These are phyloP conservation scores for Sternarchorhynchus goeldii DNA, from an alignment of 2,797 vertebrate genomes.

Conservation along the genomic window DNA sequence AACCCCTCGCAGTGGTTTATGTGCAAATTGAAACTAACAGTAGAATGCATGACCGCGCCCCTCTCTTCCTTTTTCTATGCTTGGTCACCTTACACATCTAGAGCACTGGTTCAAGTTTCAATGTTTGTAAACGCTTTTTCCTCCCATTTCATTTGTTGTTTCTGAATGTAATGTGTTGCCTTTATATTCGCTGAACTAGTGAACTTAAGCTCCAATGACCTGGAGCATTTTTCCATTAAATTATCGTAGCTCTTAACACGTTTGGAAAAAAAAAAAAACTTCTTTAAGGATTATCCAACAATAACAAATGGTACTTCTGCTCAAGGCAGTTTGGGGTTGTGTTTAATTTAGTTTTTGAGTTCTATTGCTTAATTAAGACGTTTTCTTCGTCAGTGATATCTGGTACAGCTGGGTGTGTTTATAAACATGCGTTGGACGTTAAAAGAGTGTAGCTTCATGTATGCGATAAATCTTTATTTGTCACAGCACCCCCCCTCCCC, in stretches of 20 bases:
- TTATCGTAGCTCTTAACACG: background rate
- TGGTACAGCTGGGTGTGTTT: background rate
- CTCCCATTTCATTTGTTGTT: background rate
- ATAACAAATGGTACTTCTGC: background rate
- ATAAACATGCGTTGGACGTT: background rate
- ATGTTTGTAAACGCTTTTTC: too few species aligned
- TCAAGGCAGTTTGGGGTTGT: background rate
- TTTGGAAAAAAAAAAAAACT: background rate
- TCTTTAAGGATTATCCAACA: background rate
- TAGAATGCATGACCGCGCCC: too few species aligned
- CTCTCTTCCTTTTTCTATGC: too few species aligned
- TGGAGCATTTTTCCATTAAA: conserved; percentile 5
- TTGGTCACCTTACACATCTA: too few species aligned
- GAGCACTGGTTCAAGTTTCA: too few species aligned
- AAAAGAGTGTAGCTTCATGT: background rate
- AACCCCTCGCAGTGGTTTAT: too few species aligned
- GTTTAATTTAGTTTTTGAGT: background rate
- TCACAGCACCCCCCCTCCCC: background rate
- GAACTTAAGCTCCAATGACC: background rate
- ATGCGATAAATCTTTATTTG: background rate
- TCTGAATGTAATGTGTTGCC: too few species aligned
- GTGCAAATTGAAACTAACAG: too few species aligned
- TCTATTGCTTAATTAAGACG: background rate
- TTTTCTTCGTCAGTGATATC: background rate
- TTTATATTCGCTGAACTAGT: background rate